Evolutionary conservation across 2,888 invertebrate genomes (phyloP), one percentile per base, ranked within the genome.

Genomic region (Trichacis sp.): DNA sequence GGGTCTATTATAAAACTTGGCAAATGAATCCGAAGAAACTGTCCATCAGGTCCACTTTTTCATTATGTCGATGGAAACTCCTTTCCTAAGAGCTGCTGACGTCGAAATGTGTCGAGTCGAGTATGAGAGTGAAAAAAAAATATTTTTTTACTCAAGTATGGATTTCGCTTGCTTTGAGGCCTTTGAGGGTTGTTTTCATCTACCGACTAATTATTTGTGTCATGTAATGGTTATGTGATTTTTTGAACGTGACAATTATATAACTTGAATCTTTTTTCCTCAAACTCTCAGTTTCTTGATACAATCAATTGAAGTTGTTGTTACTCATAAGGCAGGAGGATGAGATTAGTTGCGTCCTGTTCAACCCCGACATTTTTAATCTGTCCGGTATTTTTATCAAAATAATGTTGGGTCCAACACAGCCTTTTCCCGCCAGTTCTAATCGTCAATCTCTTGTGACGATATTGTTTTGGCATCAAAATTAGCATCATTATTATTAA

Each of bases 371-470:
- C 5, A 60, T 67, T 50, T 63, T 60, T 1, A 60, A 40, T 15
- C 30, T 52, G 6, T 54, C 46, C 1, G 66, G 5, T 4, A 66
- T 54, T 24, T 6, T 43, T 1, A 67, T 55, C 9, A 50, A 8
- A 6, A 61, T 29, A 40, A 11, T n/a, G 43, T 11, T 6, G 30
- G 15, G 2, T 2, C 11, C 9, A 66, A 42, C 11, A 55, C 56
- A 11, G 43, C 46, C 14, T 29, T 48, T n/a, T n/a, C n/a, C 70
- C 62, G 68, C 67, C 66, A 72, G 6, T 64, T 36, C 3, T 66
- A 54, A 19, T 68, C 64, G 2, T 2, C 12, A 17, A 59, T n/a
- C 3, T 29, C 18, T 0, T 15, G 1, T 6, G 46, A 15, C 12
- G 64, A 24, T 9, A 9, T 6, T 57, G 66, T 71, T 11, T 30